Percentiles rank a stretch among this genome's conserved stretches.
These are phyloP conservation scores for Regulus satrapa DNA, from an alignment of 2,113 vertebrate genomes.

Conservation along the genomic window DNA sequence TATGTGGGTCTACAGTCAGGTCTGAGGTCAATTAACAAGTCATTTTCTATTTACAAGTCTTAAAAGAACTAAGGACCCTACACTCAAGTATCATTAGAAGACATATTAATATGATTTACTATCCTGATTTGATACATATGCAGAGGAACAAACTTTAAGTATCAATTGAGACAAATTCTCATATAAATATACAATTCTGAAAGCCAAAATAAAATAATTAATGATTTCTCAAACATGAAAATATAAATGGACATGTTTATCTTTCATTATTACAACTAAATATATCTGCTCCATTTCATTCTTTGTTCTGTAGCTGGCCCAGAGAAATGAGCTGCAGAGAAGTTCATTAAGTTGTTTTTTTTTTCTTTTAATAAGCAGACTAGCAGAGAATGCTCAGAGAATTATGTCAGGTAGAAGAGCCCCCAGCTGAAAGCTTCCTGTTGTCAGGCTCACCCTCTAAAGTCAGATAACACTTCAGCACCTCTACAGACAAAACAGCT, in stretches of 20 bases:
- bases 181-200: background rate
- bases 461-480: background rate
- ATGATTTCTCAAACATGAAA: background rate
- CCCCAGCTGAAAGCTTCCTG: background rate
- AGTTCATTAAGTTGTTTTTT: background rate
- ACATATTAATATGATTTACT: background rate
- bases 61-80: background rate
- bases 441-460: background rate
- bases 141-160: background rate
- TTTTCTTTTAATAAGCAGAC: background rate
- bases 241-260: background rate
- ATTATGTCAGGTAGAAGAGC: background rate
- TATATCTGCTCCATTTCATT: background rate
- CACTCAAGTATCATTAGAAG: background rate
- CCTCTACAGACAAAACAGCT: background rate
- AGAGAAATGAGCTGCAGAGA: background rate
- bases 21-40: background rate
- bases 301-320: background rate
- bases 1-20: background rate
- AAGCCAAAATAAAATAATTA: background rate
- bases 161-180: background rate
- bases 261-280: background rate
- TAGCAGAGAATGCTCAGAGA: background rate
- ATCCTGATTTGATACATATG: background rate
- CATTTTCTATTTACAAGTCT: background rate